A percentile compares a stretch with the other conserved stretches of the same genome.
phyloP scores from a whole-genome alignment of 2,888 invertebrate genomes.

The Caenorhabditis becei region DNA sequence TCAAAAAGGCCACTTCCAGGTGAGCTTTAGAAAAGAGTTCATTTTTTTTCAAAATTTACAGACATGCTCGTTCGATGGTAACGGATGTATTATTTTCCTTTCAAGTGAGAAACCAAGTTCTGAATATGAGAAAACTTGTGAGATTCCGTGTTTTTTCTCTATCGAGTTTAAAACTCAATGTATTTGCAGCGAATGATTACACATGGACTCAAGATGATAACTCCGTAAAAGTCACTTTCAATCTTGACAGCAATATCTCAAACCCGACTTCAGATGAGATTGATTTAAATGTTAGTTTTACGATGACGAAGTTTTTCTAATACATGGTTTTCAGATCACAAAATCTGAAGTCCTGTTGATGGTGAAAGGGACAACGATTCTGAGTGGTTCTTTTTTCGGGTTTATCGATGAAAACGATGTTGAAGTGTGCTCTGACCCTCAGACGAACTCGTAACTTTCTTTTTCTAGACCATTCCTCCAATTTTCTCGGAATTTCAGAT shows the following conservation, averaged over 20 bases:
- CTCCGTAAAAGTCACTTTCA: slow-evolving; percentile 14
- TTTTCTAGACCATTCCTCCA: too few species aligned
- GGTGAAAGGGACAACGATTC: slow-evolving; percentile 18
- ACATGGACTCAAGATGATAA: slow-evolving; percentile 20
- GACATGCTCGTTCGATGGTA: slow-evolving; percentile 28
- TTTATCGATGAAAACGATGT: slow-evolving; percentile 40
- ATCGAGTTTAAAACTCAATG: not conserved
- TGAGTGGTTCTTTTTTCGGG: slow-evolving; percentile 34
- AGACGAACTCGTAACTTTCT: too few species aligned
- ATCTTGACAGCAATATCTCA: not conserved
- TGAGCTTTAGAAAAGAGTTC: not conserved
- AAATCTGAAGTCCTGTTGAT: slow-evolving; percentile 19
- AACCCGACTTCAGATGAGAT: slow-evolving; percentile 54
- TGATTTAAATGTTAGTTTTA: slow-evolving; percentile 6
- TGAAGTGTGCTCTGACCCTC: slow-evolving; percentile 25
- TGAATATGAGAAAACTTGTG: not conserved
- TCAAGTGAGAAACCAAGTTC: slow-evolving; percentile 25
- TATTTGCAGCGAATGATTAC: slow-evolving; percentile 10
- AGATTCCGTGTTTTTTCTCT: not conserved
- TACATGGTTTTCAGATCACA: not conserved
- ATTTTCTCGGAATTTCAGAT: slow-evolving; percentile 7
- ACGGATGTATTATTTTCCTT: slow-evolving; percentile 26
- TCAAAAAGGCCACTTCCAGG: slow-evolving; percentile 45
- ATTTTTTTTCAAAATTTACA: slow-evolving; percentile 9
- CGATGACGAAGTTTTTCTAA: too few species aligned